These are phyloP conservation scores for Epinotia brunnichana DNA, from an alignment of 2,888 invertebrate genomes.

Conservation along the genomic window DNA sequence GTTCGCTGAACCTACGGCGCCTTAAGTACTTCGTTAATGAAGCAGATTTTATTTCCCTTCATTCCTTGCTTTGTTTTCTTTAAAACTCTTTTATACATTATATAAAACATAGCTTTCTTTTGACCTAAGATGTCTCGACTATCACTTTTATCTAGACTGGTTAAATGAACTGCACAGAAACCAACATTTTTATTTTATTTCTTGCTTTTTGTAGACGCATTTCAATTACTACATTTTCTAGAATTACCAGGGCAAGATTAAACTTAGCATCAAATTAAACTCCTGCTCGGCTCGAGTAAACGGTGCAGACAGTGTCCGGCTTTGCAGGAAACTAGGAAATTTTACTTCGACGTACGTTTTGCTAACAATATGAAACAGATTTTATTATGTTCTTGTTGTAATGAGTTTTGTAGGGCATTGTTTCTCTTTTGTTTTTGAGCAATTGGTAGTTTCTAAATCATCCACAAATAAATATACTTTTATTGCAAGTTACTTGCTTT, in stretches of 20 bases:
- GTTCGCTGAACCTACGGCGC: too few species aligned
- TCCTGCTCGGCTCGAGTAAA: background rate
- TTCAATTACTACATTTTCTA: background rate
- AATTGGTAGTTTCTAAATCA: background rate
- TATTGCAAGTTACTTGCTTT: too few species aligned
- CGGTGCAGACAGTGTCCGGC: background rate
- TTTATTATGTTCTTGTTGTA: background rate
- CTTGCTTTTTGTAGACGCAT: background rate
- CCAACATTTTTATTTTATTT: background rate
- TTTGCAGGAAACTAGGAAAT: constrained; percentile 6
- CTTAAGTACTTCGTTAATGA: background rate
- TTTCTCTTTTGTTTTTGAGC: background rate
- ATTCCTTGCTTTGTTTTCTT: background rate
- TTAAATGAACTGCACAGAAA: background rate
- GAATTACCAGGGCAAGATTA: background rate
- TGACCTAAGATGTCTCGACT: background rate
- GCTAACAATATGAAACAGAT: constrained; percentile 11
- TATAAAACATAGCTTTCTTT: background rate
- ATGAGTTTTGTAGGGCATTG: background rate
- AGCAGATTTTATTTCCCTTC: background rate
- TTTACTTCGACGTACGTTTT: constrained; percentile 1
- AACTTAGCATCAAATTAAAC: constrained; percentile 12
- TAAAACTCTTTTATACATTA: background rate
- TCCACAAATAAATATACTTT: too few species aligned
- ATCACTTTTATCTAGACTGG: background rate